A percentile compares a stretch with the other conserved stretches of the same genome.
Evolutionary conservation across 1,140 invertebrate species (phyloP).

Genomic region (Chironomus striatipennis): DNA sequence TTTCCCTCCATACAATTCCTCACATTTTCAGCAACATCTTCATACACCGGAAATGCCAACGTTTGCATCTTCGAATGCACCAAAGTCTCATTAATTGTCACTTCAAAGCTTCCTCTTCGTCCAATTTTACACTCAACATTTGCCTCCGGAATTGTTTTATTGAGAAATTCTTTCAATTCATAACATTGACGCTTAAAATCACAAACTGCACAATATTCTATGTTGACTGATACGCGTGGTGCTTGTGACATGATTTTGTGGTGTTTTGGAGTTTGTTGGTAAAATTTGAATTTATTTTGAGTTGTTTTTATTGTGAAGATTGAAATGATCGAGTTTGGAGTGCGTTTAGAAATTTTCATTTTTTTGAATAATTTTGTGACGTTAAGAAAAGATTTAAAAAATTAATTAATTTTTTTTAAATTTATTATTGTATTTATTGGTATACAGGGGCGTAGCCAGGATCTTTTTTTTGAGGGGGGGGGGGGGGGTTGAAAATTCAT

Average conservation of each 20-base stretch:
- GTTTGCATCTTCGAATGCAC: slow-evolving; percentile 52
- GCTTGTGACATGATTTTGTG: neutral
- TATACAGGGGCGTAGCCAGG: too few species aligned
- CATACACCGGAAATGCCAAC: slow-evolving; percentile 48
- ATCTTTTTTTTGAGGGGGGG: too few species aligned
- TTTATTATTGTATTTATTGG: too few species aligned
- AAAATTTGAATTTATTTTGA: too few species aligned
- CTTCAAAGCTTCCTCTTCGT: slow-evolving; percentile 50
- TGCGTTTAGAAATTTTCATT: too few species aligned
- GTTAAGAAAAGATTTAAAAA: too few species aligned
- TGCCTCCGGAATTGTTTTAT: slow-evolving; percentile 29
- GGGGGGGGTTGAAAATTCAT: too few species aligned
- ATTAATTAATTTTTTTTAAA: too few species aligned
- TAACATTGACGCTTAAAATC: slow-evolving; percentile 37
- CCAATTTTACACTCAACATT: slow-evolving; percentile 33
- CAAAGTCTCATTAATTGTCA: slow-evolving; percentile 45
- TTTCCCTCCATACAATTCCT: slow-evolving; percentile 41
- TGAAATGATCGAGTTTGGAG: too few species aligned
- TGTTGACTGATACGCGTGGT: neutral
- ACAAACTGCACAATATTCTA: slow-evolving; percentile 31
- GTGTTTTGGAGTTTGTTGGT: too few species aligned
- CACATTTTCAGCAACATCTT: slow-evolving; percentile 45
- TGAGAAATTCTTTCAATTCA: slow-evolving; percentile 33
- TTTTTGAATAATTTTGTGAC: too few species aligned
- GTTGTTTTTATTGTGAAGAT: too few species aligned